These are phyloP conservation scores for Pemphredon lugubris DNA, from an alignment of 2,888 invertebrate species.

Conservation along the genomic window DNA sequence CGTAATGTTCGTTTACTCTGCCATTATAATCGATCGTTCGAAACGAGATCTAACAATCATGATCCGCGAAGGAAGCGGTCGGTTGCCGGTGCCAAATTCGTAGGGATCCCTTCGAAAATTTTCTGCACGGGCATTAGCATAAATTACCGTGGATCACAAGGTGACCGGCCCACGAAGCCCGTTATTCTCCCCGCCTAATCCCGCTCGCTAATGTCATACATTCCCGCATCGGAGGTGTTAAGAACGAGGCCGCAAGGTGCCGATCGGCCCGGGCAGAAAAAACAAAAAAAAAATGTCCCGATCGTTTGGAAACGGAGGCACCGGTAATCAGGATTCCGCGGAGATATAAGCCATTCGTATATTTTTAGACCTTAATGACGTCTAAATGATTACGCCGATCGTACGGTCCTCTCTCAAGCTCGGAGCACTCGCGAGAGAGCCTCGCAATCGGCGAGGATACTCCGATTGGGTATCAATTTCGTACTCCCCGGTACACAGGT, in stretches of 20 bases:
- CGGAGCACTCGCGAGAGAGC: not conserved
- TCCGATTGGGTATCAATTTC: conserved; percentile 38
- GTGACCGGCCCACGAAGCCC: conserved; percentile 58
- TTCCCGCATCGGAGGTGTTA: conserved; percentile 72
- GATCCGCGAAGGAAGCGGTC: conserved; percentile 41
- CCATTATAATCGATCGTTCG: conserved; percentile 62
- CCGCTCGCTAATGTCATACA: conserved; percentile 72
- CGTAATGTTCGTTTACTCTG: conserved; percentile 40
- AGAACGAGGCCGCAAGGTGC: conserved; percentile 70
- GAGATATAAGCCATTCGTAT: conserved; percentile 21
- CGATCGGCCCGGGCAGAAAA: conserved; percentile 31
- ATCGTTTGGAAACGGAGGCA: conserved; percentile 11
- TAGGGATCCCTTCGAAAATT: conserved; percentile 59
- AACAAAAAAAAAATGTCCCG: conserved; percentile 1
- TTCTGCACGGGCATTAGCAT: conserved; percentile 72
- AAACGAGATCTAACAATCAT: conserved; percentile 70
- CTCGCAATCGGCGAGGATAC: conserved; percentile 8
- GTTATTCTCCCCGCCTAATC: conserved; percentile 64
- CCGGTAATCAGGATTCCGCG: conserved; percentile 32
- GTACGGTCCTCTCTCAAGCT: not conserved
- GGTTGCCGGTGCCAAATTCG: conserved; percentile 57
- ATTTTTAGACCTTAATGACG: conserved; percentile 44
- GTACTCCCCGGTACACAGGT: conserved; percentile 39
- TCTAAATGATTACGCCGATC: conserved; percentile 42
- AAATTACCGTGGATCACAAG: conserved; percentile 71